Percentiles rank a stretch among this genome's conserved stretches.
Conservation (phyloP, 1,140 invertebrate genomes). For the Papilio glaucus region DNA sequence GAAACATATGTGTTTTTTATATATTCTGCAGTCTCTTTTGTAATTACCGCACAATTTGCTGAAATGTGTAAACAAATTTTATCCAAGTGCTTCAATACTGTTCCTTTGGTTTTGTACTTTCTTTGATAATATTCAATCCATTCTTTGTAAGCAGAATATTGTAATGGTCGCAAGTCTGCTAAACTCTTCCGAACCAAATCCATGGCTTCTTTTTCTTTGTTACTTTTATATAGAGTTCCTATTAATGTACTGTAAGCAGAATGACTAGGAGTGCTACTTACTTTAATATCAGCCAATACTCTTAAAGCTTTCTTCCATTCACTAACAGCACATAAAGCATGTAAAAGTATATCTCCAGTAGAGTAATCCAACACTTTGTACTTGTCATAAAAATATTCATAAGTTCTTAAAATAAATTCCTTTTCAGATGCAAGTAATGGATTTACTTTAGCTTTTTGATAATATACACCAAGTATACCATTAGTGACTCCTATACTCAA, state of each 20-base stretch:
- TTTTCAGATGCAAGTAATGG: constrained; percentile 79
- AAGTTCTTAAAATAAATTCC: constrained; percentile 83
- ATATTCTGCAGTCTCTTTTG: constrained; percentile 51
- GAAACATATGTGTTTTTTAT: constrained; percentile 60
- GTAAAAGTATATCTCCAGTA: constrained; percentile 84
- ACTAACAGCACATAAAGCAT: constrained; percentile 85
- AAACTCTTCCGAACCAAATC: constrained; percentile 81
- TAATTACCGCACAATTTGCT: constrained; percentile 60
- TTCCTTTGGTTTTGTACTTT: constrained; percentile 74
- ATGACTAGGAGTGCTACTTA: constrained; percentile 63
- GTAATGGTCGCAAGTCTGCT: constrained; percentile 48
- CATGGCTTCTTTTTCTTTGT: constrained; percentile 83
- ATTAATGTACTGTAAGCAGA: constrained; percentile 79
- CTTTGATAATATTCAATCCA: constrained; percentile 79
- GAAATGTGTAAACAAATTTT: constrained; percentile 80
- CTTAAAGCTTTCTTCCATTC: constrained; percentile 85
- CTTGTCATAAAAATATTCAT: constrained; percentile 81
- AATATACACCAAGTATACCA: constrained; percentile 83
- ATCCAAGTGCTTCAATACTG: constrained; percentile 70
- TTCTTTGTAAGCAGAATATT: constrained; percentile 61
- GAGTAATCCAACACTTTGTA: constrained; percentile 84
- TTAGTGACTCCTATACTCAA: constrained; percentile 83
- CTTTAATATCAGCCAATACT: constrained; percentile 85
- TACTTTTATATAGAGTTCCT: constrained; percentile 83
- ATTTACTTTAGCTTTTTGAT: constrained; percentile 60